Evolutionary conservation across 2,113 vertebrate species (phyloP).

Genomic region (Mola mola): DNA sequence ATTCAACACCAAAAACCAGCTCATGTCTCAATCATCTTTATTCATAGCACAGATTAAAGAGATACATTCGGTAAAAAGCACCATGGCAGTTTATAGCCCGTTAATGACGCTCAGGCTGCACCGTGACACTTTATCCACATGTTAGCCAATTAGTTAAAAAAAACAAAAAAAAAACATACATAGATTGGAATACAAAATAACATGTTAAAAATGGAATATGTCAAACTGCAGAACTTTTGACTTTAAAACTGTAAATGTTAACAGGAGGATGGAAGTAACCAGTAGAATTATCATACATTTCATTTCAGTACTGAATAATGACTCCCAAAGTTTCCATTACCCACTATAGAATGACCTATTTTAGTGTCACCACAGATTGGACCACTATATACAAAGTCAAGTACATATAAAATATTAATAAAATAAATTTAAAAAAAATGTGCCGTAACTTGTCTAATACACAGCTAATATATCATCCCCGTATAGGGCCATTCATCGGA

Average conservation of each 20-base stretch:
- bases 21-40: constrained; percentile 63
- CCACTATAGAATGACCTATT: background rate
- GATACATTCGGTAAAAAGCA: constrained; percentile 52
- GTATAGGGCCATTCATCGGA: no score
- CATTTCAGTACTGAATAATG: no score
- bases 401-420: constrained; percentile 11
- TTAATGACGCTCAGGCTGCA: background rate
- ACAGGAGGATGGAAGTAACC: no score
- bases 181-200: constrained; percentile 36
- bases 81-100: constrained; percentile 5
- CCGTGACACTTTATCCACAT: background rate
- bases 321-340: no score
- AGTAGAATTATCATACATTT: no score
- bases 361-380: constrained; percentile 35
- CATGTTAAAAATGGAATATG: background rate
- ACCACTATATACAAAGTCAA: constrained; percentile 29
- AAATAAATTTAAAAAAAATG: constrained; percentile 54
- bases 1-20: constrained; percentile 37
- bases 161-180: constrained; percentile 5
- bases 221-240: constrained; percentile 2
- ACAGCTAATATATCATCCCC: no score
- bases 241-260: no score
- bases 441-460: constrained; percentile 9
- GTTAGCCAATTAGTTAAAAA: constrained; percentile 5
- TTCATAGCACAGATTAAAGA: constrained; percentile 49